phyloP scores from a whole-genome alignment of 30 jellyfish, hydroid and myxozoan species.

The Mastigias papua region DNA sequence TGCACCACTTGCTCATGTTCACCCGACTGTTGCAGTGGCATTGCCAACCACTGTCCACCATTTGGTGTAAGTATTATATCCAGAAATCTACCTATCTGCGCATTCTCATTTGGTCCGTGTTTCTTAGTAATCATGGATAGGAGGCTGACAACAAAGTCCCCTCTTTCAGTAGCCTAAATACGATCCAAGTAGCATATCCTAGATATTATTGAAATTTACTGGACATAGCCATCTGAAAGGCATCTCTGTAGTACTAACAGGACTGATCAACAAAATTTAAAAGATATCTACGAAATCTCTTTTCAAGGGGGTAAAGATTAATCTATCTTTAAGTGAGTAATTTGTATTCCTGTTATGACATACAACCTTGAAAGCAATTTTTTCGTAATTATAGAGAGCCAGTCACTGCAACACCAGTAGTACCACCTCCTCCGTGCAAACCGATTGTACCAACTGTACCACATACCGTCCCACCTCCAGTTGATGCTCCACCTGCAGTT shows the following conservation, averaged over 20 bases:
- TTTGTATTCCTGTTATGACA: background rate
- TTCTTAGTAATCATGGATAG: no score
- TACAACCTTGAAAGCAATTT: background rate
- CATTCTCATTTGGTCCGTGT: no score
- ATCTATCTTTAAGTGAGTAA: no score
- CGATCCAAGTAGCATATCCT: no score
- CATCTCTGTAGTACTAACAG: no score
- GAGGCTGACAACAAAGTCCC: no score
- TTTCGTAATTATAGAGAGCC: conserved; percentile 13
- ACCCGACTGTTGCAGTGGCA: conserved; percentile 31
- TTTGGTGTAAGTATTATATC: conserved; percentile 14
- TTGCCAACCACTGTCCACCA: conserved; percentile 39
- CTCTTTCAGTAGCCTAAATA: no score
- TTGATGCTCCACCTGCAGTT: conserved; percentile 33
- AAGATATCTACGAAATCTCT: no score
- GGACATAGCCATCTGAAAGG: no score
- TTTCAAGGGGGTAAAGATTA: no score
- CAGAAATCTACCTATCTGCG: background rate
- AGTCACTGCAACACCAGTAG: conserved; percentile 24
- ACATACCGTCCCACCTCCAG: conserved; percentile 39
- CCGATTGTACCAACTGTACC: conserved; percentile 24
- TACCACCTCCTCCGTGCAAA: conserved; percentile 27
- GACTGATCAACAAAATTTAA: no score
- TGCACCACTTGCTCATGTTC: conserved; percentile 49
- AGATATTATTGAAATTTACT: no score